Evolutionary conservation across 2,797 vertebrate species (phyloP).

Genomic region (Acanthiza pusilla): DNA sequence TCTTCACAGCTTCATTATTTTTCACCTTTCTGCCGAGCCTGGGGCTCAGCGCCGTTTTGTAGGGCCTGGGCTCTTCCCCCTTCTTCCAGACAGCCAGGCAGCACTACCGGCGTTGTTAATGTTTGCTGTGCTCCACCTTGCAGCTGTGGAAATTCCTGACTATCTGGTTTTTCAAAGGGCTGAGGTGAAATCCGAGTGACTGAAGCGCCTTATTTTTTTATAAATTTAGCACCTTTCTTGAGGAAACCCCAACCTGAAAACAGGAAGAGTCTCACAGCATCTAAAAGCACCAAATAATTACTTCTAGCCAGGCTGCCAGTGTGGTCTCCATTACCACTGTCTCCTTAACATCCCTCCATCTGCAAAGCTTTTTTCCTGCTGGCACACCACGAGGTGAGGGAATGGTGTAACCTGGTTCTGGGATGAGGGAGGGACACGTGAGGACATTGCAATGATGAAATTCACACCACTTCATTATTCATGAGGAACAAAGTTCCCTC

Average conservation of each 20-base stretch:
- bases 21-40: background rate
- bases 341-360: background rate
- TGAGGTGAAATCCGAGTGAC: background rate
- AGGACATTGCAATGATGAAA: background rate
- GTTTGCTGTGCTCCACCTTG: constrained; percentile 34
- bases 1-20: background rate
- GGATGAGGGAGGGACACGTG: background rate
- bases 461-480: rapidly evolving
- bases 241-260: background rate
- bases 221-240: background rate
- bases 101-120: background rate
- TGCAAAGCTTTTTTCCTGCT: background rate
- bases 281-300: background rate
- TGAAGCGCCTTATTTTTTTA: background rate
- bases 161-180: constrained; percentile 26
- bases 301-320: background rate
- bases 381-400: rapidly evolving
- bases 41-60: background rate
- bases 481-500: background rate
- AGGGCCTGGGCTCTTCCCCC: background rate
- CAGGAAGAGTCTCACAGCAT: background rate
- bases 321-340: background rate
- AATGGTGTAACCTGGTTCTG: background rate
- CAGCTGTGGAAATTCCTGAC: constrained; percentile 48
- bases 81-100: background rate